Evolutionary conservation across 2,797 vertebrate genomes (phyloP).

Genomic region (Centroberyx gerrardi): DNA sequence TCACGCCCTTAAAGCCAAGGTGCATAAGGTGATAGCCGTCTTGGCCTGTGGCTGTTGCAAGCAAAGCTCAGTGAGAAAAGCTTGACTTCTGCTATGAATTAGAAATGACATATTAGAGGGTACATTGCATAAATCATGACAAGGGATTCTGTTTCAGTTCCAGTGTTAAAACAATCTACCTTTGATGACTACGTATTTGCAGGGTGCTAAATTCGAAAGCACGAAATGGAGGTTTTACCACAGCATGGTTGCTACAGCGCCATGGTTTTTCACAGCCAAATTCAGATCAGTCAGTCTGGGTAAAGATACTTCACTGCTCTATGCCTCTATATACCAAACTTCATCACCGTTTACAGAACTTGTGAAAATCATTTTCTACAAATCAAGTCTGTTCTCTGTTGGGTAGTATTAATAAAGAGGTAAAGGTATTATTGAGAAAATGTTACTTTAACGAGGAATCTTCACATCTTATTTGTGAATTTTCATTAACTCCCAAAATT

Average conservation of each 20-base stretch:
- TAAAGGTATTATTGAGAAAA: too few species aligned
- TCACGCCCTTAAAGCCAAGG: conserved; percentile 53
- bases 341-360: not conserved
- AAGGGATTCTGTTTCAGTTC: conserved; percentile 62
- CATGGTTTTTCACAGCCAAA: conserved; percentile 41
- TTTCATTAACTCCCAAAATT: too few species aligned
- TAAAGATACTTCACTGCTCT: too few species aligned
- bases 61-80: conserved; percentile 56
- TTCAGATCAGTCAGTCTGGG: conserved; percentile 14
- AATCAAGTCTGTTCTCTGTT: not conserved
- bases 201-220: not conserved
- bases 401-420: too few species aligned
- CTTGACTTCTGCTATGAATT: conserved; percentile 77
- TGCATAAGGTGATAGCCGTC: conserved; percentile 55
- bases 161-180: conserved; percentile 60
- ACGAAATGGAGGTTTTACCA: too few species aligned
- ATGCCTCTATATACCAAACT: conserved; percentile 10
- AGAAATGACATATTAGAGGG: conserved; percentile 78
- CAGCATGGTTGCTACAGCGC: conserved; percentile 5
- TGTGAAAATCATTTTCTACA: not conserved
- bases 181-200: conserved; percentile 72
- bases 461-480: too few species aligned
- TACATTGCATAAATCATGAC: conserved; percentile 75
- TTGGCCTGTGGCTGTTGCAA: conserved; percentile 54
- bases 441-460: too few species aligned